These are phyloP conservation scores for Meloe dianella DNA, from an alignment of 2,888 invertebrate genomes.

Conservation along the genomic window DNA sequence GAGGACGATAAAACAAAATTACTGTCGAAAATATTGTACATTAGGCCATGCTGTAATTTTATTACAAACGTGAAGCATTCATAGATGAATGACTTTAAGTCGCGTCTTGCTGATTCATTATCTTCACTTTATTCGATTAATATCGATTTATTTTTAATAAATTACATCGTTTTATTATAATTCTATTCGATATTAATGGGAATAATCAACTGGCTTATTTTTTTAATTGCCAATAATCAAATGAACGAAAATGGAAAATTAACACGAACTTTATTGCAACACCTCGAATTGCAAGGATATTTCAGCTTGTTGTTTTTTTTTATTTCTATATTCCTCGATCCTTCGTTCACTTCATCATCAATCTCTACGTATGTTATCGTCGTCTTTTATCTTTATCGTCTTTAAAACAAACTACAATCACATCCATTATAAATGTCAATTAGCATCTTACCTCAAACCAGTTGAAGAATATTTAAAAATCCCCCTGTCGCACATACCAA, in stretches of 20 bases:
- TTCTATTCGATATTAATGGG: too few species aligned
- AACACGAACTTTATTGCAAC: neutral
- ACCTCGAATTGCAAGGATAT: neutral
- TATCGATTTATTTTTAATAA: constrained; percentile 21
- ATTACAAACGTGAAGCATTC: constrained; percentile 21
- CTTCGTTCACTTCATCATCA: constrained; percentile 8
- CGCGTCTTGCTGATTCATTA: constrained; percentile 32
- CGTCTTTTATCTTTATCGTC: constrained; percentile 8
- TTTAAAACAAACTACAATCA: constrained; percentile 17
- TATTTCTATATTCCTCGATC: neutral
- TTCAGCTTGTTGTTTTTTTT: neutral
- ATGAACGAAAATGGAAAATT: too few species aligned
- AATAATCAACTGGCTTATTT: too few species aligned
- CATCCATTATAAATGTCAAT: constrained; percentile 32
- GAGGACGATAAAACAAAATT: constrained; percentile 48
- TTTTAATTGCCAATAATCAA: too few species aligned
- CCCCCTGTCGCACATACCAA: constrained; percentile 7
- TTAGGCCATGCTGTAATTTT: constrained; percentile 46
- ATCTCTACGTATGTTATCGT: neutral
- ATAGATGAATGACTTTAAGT: constrained; percentile 19
- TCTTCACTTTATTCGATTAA: constrained; percentile 21
- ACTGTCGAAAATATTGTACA: constrained; percentile 55
- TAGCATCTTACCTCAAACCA: constrained; percentile 19
- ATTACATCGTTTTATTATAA: neutral
- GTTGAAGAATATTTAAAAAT: constrained; percentile 1